phyloP scores from a whole-genome alignment of 2,113 vertebrate species.

The Tonatia bakeri region DNA sequence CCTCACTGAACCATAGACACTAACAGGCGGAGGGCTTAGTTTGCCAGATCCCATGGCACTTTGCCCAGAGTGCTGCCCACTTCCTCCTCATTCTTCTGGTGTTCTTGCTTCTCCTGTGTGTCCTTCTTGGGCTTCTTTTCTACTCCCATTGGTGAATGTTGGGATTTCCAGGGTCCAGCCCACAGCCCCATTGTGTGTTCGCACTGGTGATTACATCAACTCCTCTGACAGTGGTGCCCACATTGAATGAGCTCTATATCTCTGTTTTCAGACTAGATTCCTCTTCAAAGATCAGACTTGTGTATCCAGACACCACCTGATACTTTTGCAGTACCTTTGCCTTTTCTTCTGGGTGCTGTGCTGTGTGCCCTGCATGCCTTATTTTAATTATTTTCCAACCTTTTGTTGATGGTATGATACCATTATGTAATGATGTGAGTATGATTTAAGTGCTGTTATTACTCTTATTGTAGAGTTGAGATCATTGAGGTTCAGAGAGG shows the following conservation, averaged over 20 bases:
- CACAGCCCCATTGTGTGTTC: background rate
- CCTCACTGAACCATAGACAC: background rate
- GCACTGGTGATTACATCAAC: background rate
- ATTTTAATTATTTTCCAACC: background rate
- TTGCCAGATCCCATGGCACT: background rate
- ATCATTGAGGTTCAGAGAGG: background rate
- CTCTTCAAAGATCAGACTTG: background rate
- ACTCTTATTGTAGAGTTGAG: background rate
- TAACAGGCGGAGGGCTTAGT: background rate
- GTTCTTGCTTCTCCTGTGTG: background rate
- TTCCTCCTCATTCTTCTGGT: background rate
- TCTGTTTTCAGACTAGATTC: background rate
- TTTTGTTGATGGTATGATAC: background rate
- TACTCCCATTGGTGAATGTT: background rate
- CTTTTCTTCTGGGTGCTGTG: background rate
- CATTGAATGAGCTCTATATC: background rate
- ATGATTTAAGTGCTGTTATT: background rate
- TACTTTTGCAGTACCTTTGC: background rate
- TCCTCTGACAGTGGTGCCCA: background rate
- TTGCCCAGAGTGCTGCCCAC: background rate
- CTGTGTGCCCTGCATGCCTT: background rate
- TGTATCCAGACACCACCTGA: background rate
- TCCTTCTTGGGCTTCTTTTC: background rate
- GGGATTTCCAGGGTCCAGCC: background rate
- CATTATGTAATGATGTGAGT: background rate